phyloP scores from a whole-genome alignment of 2,888 invertebrate species.

The Geotrupes spiniger region DNA sequence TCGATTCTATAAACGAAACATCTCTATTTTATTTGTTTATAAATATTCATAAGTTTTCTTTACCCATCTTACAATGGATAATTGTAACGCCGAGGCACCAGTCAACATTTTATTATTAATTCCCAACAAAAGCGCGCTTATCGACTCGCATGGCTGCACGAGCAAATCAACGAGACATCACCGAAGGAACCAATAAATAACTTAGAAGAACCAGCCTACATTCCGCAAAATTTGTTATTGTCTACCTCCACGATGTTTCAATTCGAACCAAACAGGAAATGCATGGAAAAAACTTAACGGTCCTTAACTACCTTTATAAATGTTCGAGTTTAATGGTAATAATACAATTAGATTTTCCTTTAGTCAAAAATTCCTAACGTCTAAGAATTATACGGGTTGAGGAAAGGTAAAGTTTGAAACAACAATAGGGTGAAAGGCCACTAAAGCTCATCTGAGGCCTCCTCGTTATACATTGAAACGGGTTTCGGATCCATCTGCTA shows the following conservation, averaged over 20 bases:
- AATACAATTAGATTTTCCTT: constrained; percentile 14
- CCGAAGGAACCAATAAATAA: constrained; percentile 24
- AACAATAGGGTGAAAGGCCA: constrained; percentile 40
- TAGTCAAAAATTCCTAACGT: constrained; percentile 16
- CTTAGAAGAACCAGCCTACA: constrained; percentile 19
- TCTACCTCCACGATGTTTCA: constrained; percentile 21
- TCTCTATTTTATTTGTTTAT: neutral
- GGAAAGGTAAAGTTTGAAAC: constrained; percentile 32
- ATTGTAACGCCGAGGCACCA: constrained; percentile 4
- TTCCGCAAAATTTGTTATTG: constrained; percentile 17
- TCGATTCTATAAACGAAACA: neutral
- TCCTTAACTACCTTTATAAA: neutral
- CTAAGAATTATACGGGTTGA: constrained; percentile 22
- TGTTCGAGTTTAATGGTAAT: constrained; percentile 12
- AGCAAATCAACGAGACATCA: constrained; percentile 23
- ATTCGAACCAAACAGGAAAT: neutral
- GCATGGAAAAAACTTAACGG: constrained; percentile 2
- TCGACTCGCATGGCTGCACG: constrained; percentile 25
- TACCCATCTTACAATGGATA: neutral
- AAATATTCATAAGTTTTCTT: neutral
- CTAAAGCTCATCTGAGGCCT: constrained; percentile 21
- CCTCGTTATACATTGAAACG: constrained; percentile 69
- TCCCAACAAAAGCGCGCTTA: constrained; percentile 10
- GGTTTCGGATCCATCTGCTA: constrained; percentile 94
- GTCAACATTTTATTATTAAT: neutral